Evolutionary conservation across 2,797 vertebrate genomes (phyloP).

Genomic region (Micrastur ruficollis): DNA sequence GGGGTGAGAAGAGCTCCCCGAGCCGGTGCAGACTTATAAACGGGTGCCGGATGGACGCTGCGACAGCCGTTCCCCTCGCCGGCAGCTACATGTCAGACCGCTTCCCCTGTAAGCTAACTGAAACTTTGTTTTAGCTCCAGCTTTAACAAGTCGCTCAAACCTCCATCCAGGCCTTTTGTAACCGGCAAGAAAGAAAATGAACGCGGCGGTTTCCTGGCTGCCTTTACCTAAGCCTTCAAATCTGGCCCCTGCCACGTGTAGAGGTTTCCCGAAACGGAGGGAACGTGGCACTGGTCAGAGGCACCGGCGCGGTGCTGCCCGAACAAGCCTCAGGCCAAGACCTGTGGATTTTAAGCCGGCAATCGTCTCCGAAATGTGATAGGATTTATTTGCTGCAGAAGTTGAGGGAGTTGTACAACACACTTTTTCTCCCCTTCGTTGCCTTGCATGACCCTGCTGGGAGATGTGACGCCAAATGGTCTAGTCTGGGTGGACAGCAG

Average conservation of each 20-base stretch:
- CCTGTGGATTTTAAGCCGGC: accelerated
- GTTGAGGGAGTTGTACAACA: accelerated
- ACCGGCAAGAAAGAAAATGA: accelerated
- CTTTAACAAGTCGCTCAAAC: neutral
- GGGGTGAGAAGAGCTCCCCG: neutral
- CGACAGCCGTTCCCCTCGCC: accelerated
- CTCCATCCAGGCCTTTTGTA: accelerated
- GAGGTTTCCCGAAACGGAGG: neutral
- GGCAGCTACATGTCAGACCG: accelerated
- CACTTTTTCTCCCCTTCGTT: accelerated
- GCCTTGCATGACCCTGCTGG: neutral
- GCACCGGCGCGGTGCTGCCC: accelerated
- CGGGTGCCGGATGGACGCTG: accelerated
- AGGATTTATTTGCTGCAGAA: neutral
- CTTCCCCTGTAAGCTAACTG: accelerated
- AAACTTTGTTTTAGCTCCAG: accelerated
- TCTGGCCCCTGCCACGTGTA: accelerated
- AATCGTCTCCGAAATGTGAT: accelerated
- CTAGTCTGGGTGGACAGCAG: neutral
- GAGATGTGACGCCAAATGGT: neutral
- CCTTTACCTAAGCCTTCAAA: accelerated
- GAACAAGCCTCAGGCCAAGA: neutral
- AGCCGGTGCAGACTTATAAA: accelerated
- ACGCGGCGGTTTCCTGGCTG: accelerated
- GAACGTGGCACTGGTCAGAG: accelerated